Evolutionary conservation across 2,888 invertebrate genomes (phyloP).

Genomic region (Pteria penguin): DNA sequence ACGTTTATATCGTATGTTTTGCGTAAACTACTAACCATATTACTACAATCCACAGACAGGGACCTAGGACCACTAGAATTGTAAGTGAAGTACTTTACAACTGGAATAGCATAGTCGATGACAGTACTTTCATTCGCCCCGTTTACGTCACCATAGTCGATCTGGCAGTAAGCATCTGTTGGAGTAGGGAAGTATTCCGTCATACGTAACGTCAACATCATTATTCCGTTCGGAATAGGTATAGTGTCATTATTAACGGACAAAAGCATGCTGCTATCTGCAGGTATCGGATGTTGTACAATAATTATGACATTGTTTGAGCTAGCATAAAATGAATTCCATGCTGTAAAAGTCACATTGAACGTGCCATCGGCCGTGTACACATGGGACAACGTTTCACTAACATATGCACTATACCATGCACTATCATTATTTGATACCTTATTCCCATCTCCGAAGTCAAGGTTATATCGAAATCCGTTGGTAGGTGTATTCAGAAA

Average conservation of each 20-base stretch:
- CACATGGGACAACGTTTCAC: background rate
- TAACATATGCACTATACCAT: conserved; percentile 7
- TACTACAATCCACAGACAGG: background rate
- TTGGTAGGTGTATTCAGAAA: conserved; percentile 12
- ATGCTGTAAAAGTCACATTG: background rate
- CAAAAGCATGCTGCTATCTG: background rate
- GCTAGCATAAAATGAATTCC: conserved; percentile 11
- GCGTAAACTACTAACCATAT: background rate
- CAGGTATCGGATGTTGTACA: conserved; percentile 20
- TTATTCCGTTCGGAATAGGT: conserved; percentile 24
- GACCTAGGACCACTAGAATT: background rate
- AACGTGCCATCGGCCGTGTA: background rate
- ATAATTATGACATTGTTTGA: background rate
- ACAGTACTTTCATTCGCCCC: background rate
- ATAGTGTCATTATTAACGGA: conserved; percentile 9
- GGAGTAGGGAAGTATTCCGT: background rate
- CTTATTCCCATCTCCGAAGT: conserved; percentile 11
- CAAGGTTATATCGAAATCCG: conserved; percentile 22
- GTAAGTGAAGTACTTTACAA: background rate
- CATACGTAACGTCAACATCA: background rate
- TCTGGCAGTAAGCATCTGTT: conserved; percentile 19
- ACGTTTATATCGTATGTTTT: background rate
- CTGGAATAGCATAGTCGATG: background rate
- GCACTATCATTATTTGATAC: background rate
- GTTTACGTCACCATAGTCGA: conserved; percentile 16